phyloP scores from a whole-genome alignment of 2,113 vertebrate genomes.

The Bambusicola thoracicus region DNA sequence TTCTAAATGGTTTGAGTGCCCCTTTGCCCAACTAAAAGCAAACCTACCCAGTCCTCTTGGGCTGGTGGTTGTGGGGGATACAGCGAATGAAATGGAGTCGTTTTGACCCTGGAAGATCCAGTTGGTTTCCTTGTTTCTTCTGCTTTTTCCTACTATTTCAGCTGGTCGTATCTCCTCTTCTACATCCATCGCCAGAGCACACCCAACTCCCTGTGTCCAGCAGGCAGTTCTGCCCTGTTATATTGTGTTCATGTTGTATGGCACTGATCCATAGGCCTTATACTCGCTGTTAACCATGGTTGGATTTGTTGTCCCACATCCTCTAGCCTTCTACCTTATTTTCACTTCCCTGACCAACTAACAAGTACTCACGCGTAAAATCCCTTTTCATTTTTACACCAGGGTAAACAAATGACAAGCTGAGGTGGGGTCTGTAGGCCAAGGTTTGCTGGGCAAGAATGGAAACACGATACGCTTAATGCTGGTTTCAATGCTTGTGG shows the following conservation, averaged over 20 bases:
- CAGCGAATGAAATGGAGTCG: not conserved
- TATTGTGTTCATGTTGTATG: not conserved
- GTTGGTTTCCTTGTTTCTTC: not conserved
- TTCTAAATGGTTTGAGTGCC: not conserved
- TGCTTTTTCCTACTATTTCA: not conserved
- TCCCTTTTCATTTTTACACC: constrained; percentile 66
- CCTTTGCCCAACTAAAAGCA: not conserved
- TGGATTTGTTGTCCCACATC: constrained; percentile 57
- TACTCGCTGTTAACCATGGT: constrained; percentile 5
- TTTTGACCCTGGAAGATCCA: not conserved
- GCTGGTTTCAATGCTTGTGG: constrained; percentile 24
- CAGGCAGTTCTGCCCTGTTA: not conserved
- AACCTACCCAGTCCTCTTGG: not conserved
- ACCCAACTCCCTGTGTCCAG: not conserved
- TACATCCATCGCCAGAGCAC: not conserved
- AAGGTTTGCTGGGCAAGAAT: constrained; percentile 63
- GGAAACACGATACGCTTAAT: constrained; percentile 28
- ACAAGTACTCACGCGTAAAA: not conserved
- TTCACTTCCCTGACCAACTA: constrained; percentile 49
- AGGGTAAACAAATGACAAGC: constrained; percentile 20
- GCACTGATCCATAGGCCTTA: not conserved
- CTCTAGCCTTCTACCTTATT: constrained; percentile 26
- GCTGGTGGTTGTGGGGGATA: not conserved
- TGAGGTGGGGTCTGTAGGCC: constrained; percentile 6
- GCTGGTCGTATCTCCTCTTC: not conserved